These are phyloP conservation scores for Scomber scombrus DNA, from an alignment of 2,113 vertebrate genomes.

Conservation along the genomic window DNA sequence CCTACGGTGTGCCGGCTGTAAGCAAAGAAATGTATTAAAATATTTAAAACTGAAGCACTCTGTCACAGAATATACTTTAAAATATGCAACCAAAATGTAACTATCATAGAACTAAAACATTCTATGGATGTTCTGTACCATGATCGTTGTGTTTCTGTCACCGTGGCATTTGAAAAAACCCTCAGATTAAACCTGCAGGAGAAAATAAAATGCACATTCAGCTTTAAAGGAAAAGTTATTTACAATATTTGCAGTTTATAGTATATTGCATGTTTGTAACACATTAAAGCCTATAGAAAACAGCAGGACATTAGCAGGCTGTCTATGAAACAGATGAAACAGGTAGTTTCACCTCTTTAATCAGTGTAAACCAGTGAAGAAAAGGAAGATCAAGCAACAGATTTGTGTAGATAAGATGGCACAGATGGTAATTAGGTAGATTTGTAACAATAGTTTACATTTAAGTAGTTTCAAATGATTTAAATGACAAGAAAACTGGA, in stretches of 20 bases:
- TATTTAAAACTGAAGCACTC: background rate
- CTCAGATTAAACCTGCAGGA: constrained; percentile 38
- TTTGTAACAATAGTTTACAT: no score
- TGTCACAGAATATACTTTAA: background rate
- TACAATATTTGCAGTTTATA: no score
- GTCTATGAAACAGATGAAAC: background rate
- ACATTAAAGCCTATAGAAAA: background rate
- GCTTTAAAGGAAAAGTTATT: background rate
- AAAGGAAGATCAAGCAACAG: no score
- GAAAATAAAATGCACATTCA: constrained; percentile 13
- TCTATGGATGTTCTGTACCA: constrained; percentile 39
- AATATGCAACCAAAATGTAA: background rate
- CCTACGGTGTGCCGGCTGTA: constrained; percentile 70
- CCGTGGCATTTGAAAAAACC: background rate
- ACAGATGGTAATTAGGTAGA: no score
- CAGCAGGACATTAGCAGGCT: background rate
- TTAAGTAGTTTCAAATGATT: no score
- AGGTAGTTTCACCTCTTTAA: background rate
- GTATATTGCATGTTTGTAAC: background rate
- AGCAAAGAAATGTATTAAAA: constrained; percentile 10
- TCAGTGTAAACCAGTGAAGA: background rate
- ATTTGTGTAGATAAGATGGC: no score
- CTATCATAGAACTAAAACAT: background rate
- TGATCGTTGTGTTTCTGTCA: constrained; percentile 43
- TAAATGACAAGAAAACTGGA: no score